Conservation (phyloP, 2,797 vertebrate species). For the Podarcis lilfordi region DNA sequence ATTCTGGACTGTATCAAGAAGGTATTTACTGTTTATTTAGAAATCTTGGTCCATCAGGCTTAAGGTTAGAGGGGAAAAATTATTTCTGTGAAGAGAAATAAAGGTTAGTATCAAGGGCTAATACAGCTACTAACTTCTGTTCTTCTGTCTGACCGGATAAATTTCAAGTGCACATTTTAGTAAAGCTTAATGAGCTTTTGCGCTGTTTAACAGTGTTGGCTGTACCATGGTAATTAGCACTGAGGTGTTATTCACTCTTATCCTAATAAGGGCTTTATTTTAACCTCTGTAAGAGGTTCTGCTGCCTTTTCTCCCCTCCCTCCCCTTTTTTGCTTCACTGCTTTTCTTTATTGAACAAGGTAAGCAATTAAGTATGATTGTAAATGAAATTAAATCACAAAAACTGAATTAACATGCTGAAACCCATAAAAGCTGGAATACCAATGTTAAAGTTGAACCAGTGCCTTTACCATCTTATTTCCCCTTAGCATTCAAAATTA, state of each 20-base stretch:
- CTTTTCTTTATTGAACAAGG: slow-evolving; percentile 75
- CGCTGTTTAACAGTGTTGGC: slow-evolving; percentile 60
- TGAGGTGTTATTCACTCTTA: slow-evolving; percentile 69
- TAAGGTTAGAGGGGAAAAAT: slow-evolving; percentile 10
- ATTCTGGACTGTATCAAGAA: not conserved
- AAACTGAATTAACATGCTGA: slow-evolving; percentile 58
- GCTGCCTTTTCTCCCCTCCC: slow-evolving; percentile 69
- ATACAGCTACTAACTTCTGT: slow-evolving; percentile 43
- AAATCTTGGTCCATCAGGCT: not conserved
- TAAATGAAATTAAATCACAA: slow-evolving; percentile 70
- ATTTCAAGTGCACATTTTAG: slow-evolving; percentile 59
- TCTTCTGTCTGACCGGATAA: slow-evolving; percentile 56
- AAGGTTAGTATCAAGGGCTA: slow-evolving; percentile 40
- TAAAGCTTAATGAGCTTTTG: slow-evolving; percentile 69
- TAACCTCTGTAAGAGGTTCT: slow-evolving; percentile 66
- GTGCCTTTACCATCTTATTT: slow-evolving; percentile 18
- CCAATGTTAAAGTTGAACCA: slow-evolving; percentile 52
- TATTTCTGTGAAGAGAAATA: slow-evolving; percentile 34
- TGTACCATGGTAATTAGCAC: slow-evolving; percentile 66
- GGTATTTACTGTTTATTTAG: slow-evolving; percentile 19
- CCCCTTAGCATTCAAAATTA: not conserved
- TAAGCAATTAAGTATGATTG: slow-evolving; percentile 72
- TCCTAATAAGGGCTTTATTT: slow-evolving; percentile 67
- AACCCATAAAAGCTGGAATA: slow-evolving; percentile 59
- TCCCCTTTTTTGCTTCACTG: slow-evolving; percentile 72